These are phyloP conservation scores for Tor tambroides DNA, from an alignment of 2,113 vertebrate species.

Conservation along the genomic window DNA sequence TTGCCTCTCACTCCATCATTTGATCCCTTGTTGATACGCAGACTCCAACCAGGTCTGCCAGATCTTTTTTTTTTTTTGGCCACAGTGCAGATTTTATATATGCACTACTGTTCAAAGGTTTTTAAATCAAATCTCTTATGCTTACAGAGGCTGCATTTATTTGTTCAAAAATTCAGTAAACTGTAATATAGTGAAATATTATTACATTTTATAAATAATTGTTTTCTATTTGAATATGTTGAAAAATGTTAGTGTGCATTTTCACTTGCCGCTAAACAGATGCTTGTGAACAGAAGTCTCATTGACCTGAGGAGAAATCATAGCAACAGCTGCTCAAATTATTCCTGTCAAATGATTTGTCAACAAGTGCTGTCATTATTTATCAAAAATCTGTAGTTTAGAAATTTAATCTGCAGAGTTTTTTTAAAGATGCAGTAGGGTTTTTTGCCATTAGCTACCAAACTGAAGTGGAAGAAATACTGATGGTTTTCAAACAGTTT, in stretches of 20 bases:
- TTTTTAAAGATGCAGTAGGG: not conserved
- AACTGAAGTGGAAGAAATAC: not conserved
- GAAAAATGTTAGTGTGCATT: not conserved
- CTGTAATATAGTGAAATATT: not conserved
- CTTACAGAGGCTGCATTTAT: not conserved
- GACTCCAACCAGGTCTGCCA: not conserved
- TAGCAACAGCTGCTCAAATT: not conserved
- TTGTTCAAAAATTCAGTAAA: not conserved
- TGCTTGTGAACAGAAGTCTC: not conserved
- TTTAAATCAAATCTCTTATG: not conserved
- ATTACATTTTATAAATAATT: no score
- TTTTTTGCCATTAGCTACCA: no score
- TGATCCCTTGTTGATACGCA: constrained; percentile 10
- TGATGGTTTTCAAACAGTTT: not conserved
- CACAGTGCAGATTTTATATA: not conserved
- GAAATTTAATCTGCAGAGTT: not conserved
- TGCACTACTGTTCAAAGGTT: not conserved
- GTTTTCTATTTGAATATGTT: no score
- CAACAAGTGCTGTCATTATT: not conserved
- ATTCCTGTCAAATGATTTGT: not conserved
- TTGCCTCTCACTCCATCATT: constrained; percentile 14
- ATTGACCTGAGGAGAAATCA: not conserved
- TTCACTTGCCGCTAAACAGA: not conserved
- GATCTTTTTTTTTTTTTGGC: not conserved
- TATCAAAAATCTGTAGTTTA: not conserved